phyloP scores from a whole-genome alignment of 2,888 invertebrate species.

The Pheosia gnoma region DNA sequence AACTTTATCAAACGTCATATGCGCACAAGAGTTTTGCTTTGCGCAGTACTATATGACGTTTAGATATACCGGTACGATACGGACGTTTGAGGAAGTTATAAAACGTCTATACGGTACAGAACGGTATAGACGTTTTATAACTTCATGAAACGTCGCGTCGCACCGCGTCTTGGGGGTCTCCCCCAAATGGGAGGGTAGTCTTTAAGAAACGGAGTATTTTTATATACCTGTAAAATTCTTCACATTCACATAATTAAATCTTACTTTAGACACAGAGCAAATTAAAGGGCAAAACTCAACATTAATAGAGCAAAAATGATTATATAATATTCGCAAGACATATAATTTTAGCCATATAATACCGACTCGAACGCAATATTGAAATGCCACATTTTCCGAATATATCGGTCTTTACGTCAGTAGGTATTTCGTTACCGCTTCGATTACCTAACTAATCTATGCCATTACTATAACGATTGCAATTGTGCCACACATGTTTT shows the following conservation, averaged over 20 bases:
- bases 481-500: constrained; percentile 9
- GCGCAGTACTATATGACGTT: no score
- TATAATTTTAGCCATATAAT: no score
- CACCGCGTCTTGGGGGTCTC: no score
- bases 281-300: constrained; percentile 36
- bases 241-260: constrained; percentile 26
- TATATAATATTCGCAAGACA: no score
- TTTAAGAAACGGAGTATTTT: background rate
- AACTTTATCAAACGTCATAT: no score
- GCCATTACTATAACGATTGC: constrained; percentile 18
- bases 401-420: constrained; percentile 1
- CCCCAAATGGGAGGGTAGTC: background rate
- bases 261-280: constrained; percentile 34
- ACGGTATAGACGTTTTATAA: no score
- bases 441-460: constrained; percentile 11
- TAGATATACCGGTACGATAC: no score
- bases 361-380: no score
- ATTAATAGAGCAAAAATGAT: constrained; percentile 9
- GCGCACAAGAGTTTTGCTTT: no score
- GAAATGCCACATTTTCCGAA: background rate
- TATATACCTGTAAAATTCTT: background rate
- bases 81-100: no score
- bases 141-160: no score
- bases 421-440: background rate
- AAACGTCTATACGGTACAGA: no score